Conservation (phyloP, 2,113 vertebrate genomes). For the Pygoscelis antarcticus region DNA sequence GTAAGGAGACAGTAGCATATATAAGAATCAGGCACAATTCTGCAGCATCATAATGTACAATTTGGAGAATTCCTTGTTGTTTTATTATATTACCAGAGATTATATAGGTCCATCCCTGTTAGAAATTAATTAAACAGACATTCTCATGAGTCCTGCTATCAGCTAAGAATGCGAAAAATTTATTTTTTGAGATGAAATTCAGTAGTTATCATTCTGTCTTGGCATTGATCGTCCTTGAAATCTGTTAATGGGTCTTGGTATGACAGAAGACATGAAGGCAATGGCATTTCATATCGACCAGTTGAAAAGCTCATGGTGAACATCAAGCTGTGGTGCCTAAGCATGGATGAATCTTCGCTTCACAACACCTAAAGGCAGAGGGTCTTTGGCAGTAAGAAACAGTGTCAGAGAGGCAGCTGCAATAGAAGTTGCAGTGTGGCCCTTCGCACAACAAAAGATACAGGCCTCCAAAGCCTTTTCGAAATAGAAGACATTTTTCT, state of each 20-base stretch:
- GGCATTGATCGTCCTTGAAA: neutral
- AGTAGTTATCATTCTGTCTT: neutral
- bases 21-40: neutral
- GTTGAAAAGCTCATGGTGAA: neutral
- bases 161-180: neutral
- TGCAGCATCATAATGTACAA: neutral
- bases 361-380: neutral
- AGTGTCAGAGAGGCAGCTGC: neutral
- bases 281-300: neutral
- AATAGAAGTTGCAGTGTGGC: neutral
- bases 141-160: neutral
- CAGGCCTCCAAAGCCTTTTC: rapidly evolving
- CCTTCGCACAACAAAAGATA: rapidly evolving
- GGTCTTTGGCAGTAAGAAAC: neutral
- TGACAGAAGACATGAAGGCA: neutral
- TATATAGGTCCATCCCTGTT: neutral
- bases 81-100: neutral
- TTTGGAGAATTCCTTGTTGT: neutral
- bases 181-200: neutral
- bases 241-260: neutral
- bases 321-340: neutral
- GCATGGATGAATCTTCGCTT: neutral
- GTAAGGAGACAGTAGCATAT: neutral
- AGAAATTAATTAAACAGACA: neutral
- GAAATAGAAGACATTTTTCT: neutral